A percentile compares a stretch with the other conserved stretches of the same genome.
phyloP scores from a whole-genome alignment of 2,113 vertebrate species.

The Hydrolagus affinis region DNA sequence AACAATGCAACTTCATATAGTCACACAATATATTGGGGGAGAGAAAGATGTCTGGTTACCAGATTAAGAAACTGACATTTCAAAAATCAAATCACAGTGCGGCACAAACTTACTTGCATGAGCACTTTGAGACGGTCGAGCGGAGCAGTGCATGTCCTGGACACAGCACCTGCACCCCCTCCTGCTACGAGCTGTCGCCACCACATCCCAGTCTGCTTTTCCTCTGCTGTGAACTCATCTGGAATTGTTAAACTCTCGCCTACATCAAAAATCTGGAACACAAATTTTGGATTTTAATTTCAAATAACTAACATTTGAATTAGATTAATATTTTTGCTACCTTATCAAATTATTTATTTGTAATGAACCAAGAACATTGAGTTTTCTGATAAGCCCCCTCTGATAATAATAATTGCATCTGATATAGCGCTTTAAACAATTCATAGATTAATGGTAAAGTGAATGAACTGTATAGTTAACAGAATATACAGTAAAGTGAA shows the following conservation, averaged over 20 bases:
- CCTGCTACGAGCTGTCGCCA: conserved; percentile 94
- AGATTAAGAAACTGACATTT: neutral
- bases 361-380: neutral
- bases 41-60: neutral
- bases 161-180: conserved; percentile 83
- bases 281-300: neutral
- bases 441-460: too few species aligned
- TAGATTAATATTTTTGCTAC: neutral
- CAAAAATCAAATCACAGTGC: neutral
- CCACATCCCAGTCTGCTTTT: conserved; percentile 87
- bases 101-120: conserved; percentile 73
- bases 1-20: neutral
- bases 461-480: too few species aligned
- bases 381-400: neutral
- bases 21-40: neutral
- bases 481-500: too few species aligned
- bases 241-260: conserved; percentile 87
- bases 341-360: neutral
- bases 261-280: conserved; percentile 82
- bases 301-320: neutral
- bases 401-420: too few species aligned
- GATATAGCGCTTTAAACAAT: too few species aligned
- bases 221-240: conserved; percentile 90
- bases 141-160: conserved; percentile 86
- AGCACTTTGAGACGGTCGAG: conserved; percentile 89